Evolutionary conservation across 2,113 vertebrate species (phyloP), one percentile per base, ranked within the genome.

Genomic region (Chamaea fasciata): DNA sequence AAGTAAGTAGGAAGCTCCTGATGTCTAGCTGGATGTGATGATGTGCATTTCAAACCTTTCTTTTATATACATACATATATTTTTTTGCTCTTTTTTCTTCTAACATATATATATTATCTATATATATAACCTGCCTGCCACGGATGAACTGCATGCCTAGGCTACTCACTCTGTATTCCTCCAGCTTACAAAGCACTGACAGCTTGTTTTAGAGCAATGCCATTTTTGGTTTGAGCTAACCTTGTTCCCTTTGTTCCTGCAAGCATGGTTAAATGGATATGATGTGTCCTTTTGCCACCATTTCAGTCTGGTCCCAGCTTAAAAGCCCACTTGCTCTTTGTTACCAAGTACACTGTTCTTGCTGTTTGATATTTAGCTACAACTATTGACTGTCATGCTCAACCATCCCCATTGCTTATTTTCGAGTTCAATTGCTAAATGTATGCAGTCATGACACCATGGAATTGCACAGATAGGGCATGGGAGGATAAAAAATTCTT

Each of bases 1-100:
- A 99, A 99, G 99, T 99, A 99, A 99, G 99, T 99, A 98, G 98
- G 98, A 98, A 97, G 97, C 96, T 90, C 94, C 97, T 94, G 97
- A 96, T 98, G 98, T 98, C 95, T 96, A 96, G 98, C 98, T 97
- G 98, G 98, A 98, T 98, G 98, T 96, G 97, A 97, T 98, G 98
- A 99, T 98, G 98, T 98, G 98, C 99, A 94, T 97, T 98, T 97
- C 98, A 96, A 97, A 97, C 92, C 94, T 98, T 97, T 88, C 83
- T 97, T 97, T 96, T 95, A 92, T 93, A 87, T 94, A 97, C 91
- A 97, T 96, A 91, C 76, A 94, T 82, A 94, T 81, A 94, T 97
- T 97, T 96, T 98, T 97, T 97, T 91, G 91, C 96, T 98, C 98
- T 97, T 97, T 98, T 96, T 97, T 97, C 91, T 97, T 98, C 97